Base-by-base conservation (phyloP, 2,888 invertebrate species). In the Cataglyphis altisquamis region DNA sequence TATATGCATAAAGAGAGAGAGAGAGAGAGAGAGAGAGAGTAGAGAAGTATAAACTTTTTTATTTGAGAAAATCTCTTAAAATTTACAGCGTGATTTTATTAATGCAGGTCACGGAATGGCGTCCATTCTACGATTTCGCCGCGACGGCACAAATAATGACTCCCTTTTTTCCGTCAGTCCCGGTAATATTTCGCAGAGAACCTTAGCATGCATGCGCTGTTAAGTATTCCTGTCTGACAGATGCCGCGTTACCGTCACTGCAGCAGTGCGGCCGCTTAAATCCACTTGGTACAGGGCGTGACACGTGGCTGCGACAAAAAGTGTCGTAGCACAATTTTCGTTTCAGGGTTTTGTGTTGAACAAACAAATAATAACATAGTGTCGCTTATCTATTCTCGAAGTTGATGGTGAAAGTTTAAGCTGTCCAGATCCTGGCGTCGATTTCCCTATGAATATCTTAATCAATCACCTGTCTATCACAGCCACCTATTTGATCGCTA, bases 191-290 rank as follows among this genome's bases (percentile, higher is more conserved):
- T 52, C 81, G 70, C 70, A 70, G 81, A 18, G 39, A 57, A 84
- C 25, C 48, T 39, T 60, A 52, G 45, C 48, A 32, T 55, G 67
- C 64, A 39, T 55, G n/a, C 41, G 18, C 80, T 63, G 74, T 62
- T 80, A 81, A 81, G 73, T 81, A 81, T 85, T 81, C 70, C 74
- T 21, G 57, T 83, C 81, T 64, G 80, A 85, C 74, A 70, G 83
- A 67, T 29, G 78, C 77, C 36, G 78, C 77, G 83, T 85, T 85
- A 64, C 73, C 63, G 67, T 29, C 9, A 5, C 10, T 32, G 32
- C 57, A 60, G 63, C 74, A 29, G 8, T 39, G 52, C 39, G 68
- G 36, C 45, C 83, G 78, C 57, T 85, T 85, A 85, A 52, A 81
- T 83, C 81, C 73, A 62, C 62, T 83, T 55, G 25, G 70, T 63